Base-by-base conservation (phyloP, 2,113 vertebrate genomes). In the Acrocephalus kingi region DNA sequence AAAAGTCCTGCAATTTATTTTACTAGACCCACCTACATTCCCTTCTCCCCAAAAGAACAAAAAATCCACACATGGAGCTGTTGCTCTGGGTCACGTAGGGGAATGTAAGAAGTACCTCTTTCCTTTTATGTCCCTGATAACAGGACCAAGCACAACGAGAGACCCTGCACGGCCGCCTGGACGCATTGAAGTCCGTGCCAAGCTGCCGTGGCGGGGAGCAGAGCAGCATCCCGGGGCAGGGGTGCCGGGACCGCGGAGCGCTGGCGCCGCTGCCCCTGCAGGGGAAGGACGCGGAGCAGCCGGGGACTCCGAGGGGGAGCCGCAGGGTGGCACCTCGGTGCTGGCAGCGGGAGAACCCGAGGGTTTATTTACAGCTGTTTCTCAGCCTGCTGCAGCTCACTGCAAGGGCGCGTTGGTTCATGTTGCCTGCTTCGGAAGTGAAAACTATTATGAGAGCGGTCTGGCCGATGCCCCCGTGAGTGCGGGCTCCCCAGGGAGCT, bases 61-160 rank as follows among this genome's bases (percentile, higher is more conserved):
- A 93, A 90, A 90, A 74, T 69, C 68, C 39, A 16, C 90, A 14
- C 1, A 2, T 1, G 7, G 61, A 90, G 56, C 75, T 71, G 33
- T 48, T 88, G 75, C 59, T 62, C 54, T 48, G 43, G 39, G 72
- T 69, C 92, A 82, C 18, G 35, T 52, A 82, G 77, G 89, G 55
- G 74, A 81, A n/a, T 33, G 52, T 27, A 45, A 76, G 75, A 83
- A 86, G 43, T 20, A 48, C 61, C 61, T 94, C 71, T 78, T 92
- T 89, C 94, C 91, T 96, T 97, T 96, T 92, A 84, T 90, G 92
- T 96, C 88, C 80, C 59, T 78, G 91, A 87, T 84, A 91, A 72
- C 7, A 37, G 80, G 45, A 39, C 17, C 3, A 2, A 74, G 67
- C 58, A 9, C 41, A 3, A 21, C 6, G 52, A 64, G 91, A 87